These are phyloP conservation scores for Setophaga coronata DNA, from an alignment of 2,113 vertebrate species.

Conservation along the genomic window DNA sequence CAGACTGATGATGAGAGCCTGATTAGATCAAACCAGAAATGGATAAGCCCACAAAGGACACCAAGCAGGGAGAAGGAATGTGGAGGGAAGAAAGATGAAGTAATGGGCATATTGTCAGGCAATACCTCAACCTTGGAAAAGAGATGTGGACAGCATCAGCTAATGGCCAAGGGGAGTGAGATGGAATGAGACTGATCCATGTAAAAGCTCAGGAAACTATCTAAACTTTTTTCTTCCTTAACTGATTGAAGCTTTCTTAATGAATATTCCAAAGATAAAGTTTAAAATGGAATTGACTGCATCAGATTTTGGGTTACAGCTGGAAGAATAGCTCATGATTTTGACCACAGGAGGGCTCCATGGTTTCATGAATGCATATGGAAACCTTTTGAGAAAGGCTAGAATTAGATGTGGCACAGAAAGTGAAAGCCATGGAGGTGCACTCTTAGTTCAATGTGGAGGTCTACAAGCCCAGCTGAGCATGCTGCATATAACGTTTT, in stretches of 20 bases:
- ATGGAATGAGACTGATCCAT: not conserved
- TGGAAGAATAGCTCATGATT: not conserved
- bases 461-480: not conserved
- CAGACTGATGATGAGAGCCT: not conserved
- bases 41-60: not conserved
- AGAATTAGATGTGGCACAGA: not conserved
- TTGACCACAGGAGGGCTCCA: slow-evolving; percentile 65
- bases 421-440: not conserved
- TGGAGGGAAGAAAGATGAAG: not conserved
- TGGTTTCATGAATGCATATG: slow-evolving; percentile 28
- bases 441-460: not conserved
- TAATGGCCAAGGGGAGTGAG: not conserved
- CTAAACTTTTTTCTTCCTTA: not conserved
- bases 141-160: not conserved
- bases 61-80: not conserved
- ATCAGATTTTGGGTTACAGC: not conserved
- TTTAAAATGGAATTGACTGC: not conserved
- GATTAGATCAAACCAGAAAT: not conserved
- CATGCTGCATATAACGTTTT: not conserved
- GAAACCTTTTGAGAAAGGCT: not conserved
- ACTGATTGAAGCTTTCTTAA: not conserved
- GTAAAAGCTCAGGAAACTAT: not conserved
- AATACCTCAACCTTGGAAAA: not conserved
- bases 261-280: not conserved
- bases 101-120: not conserved